Evolutionary conservation across 64 coral and sea anemone species (phyloP).

Genomic region (Dendronephthya gigantea): DNA sequence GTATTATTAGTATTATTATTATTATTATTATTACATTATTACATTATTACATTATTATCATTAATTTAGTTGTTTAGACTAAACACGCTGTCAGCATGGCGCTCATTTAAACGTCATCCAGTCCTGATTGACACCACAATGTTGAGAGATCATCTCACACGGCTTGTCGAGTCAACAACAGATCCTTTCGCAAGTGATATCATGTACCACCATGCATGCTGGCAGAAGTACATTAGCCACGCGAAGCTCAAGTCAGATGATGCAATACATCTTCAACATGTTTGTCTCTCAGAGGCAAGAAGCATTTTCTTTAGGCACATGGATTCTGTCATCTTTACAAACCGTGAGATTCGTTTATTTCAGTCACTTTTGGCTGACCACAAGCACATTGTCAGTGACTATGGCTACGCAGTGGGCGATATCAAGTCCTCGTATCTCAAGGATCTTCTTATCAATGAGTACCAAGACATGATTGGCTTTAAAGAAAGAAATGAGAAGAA

Average conservation of each 20-base stretch:
- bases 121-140: constrained; percentile 12
- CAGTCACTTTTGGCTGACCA: constrained; percentile 13
- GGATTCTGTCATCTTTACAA: constrained; percentile 14
- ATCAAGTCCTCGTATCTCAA: constrained; percentile 26
- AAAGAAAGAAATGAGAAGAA: constrained; percentile 19
- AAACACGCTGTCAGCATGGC: constrained; percentile 15
- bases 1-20: no score
- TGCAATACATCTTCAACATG: constrained; percentile 15
- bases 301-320: constrained; percentile 22
- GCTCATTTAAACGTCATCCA: constrained; percentile 27
- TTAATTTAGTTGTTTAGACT: constrained; percentile 17
- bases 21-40: no score
- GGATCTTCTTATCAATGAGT: constrained; percentile 19
- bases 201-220: constrained; percentile 28
- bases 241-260: constrained; percentile 1
- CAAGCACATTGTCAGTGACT: constrained; percentile 16
- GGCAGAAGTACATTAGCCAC: constrained; percentile 24
- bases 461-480: constrained; percentile 19
- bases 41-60: no score
- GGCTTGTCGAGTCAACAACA: constrained; percentile 30
- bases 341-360: constrained; percentile 10
- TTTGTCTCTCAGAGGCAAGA: constrained; percentile 21
- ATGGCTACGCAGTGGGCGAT: constrained; percentile 21
- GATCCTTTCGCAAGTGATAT: constrained; percentile 37
- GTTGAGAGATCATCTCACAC: constrained; percentile 19